These are phyloP conservation scores for Pseudoips prasinana DNA, from an alignment of 2,888 invertebrate genomes.

Conservation along the genomic window DNA sequence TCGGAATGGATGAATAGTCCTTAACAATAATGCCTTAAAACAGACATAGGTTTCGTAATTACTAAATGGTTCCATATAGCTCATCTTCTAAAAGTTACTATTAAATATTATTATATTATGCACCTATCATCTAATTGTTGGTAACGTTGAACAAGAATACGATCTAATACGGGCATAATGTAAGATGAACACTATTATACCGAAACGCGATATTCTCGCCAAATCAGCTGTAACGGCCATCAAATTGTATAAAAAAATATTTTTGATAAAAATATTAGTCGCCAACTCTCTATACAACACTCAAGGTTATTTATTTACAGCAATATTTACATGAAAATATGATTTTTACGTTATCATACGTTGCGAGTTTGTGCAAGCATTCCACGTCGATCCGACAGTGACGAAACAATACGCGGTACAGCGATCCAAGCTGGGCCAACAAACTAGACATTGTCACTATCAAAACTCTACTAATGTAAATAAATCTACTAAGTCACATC, in stretches of 20 bases:
- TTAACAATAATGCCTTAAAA: constrained; percentile 39
- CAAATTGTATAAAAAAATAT: constrained; percentile 67
- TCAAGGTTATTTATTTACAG: constrained; percentile 66
- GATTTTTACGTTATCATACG: constrained; percentile 14
- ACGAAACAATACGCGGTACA: constrained; percentile 15
- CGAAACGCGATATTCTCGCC: constrained; percentile 25
- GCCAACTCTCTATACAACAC: constrained; percentile 67
- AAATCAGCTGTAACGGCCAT: constrained; percentile 39
- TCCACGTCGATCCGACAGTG: constrained; percentile 13
- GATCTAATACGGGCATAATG: constrained; percentile 21
- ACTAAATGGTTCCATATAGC: constrained; percentile 53
- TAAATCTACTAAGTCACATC: constrained; percentile 11
- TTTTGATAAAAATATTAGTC: constrained; percentile 69
- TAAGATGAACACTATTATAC: constrained; percentile 24
- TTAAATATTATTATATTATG: constrained; percentile 10
- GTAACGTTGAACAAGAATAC: constrained; percentile 22
- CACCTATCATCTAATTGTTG: constrained; percentile 22
- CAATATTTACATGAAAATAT: constrained; percentile 55
- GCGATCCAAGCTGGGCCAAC: constrained; percentile 22
- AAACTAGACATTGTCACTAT: constrained; percentile 11
- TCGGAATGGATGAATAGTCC: constrained; percentile 49
- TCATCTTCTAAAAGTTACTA: constrained; percentile 8
- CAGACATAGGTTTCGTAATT: constrained; percentile 34
- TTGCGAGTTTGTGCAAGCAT: constrained; percentile 41
- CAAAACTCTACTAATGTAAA: constrained; percentile 7